Conservation (phyloP, 2,888 invertebrate genomes). For the Biston stratarius region DNA sequence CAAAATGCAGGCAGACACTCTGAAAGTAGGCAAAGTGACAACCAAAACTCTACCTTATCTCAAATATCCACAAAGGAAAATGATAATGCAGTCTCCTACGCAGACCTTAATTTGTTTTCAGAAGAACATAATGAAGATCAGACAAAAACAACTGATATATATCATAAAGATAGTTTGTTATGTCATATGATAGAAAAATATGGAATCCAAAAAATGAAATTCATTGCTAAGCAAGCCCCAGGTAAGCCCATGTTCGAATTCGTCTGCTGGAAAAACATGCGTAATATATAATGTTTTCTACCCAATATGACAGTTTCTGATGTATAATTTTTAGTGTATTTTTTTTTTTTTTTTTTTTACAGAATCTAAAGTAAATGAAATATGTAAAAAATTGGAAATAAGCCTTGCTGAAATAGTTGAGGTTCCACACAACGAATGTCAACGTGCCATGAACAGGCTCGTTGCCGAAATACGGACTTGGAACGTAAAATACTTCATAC, state of each 20-base stretch:
- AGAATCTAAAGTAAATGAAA: constrained; percentile 56
- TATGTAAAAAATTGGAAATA: constrained; percentile 61
- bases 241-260: constrained; percentile 54
- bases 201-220: constrained; percentile 53
- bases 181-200: constrained; percentile 69
- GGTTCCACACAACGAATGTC: constrained; percentile 52
- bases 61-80: constrained; percentile 2
- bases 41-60: background rate
- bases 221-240: constrained; percentile 54
- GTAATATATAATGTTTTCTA: too few relatives aligned
- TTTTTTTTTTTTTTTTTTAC: constrained; percentile 47
- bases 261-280: too few relatives aligned
- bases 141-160: constrained; percentile 20
- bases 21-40: background rate
- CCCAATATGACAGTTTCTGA: too few relatives aligned
- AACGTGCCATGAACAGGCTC: constrained; percentile 60
- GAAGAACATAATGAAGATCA: constrained; percentile 27
- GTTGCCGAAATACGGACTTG: constrained; percentile 59
- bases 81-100: constrained; percentile 47
- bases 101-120: constrained; percentile 57
- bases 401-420: constrained; percentile 56
- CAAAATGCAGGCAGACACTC: background rate
- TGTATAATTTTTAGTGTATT: background rate
- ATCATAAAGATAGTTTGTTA: constrained; percentile 61
- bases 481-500: constrained; percentile 59